Percentiles rank a stretch among this genome's conserved stretches.
Conservation (phyloP, 2,797 vertebrate genomes). For the Characodon lateralis region DNA sequence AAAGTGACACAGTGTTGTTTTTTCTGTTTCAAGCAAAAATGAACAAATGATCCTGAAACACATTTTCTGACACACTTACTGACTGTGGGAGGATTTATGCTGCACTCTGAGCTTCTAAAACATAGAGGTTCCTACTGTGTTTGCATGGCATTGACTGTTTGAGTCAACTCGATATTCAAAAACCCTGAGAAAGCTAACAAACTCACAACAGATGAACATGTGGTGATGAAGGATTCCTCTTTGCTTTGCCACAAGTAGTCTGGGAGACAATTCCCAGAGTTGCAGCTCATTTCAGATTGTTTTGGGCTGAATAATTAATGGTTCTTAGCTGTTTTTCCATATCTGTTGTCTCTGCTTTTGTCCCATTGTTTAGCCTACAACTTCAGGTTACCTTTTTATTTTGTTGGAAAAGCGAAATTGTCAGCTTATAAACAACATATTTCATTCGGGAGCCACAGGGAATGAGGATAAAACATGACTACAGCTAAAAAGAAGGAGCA, state of each 20-base stretch:
- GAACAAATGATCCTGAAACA: constrained; percentile 8
- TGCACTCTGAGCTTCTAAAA: constrained; percentile 14
- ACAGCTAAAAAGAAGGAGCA: too few relatives aligned
- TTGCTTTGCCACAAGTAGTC: constrained; percentile 27
- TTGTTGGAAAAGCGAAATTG: neutral
- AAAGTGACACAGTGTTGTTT: constrained; percentile 19
- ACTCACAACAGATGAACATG: constrained; percentile 59
- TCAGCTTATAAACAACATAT: neutral
- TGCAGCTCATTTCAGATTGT: neutral
- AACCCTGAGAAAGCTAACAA: constrained; percentile 58
- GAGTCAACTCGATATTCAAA: constrained; percentile 42
- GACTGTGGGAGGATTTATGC: neutral
- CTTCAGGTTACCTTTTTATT: neutral
- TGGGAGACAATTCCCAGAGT: constrained; percentile 7
- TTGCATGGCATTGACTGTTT: constrained; percentile 26
- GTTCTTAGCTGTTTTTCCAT: neutral
- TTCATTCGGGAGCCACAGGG: neutral
- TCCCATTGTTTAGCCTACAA: neutral
- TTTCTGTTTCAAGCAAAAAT: neutral
- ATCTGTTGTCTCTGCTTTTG: neutral
- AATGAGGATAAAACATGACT: neutral
- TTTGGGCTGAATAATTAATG: too few relatives aligned
- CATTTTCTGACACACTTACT: neutral
- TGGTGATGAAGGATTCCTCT: constrained; percentile 46
- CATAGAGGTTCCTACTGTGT: constrained; percentile 20